These are phyloP conservation scores for Pollenia griseotomentosa DNA, from an alignment of 2,888 invertebrate species.

Conservation along the genomic window DNA sequence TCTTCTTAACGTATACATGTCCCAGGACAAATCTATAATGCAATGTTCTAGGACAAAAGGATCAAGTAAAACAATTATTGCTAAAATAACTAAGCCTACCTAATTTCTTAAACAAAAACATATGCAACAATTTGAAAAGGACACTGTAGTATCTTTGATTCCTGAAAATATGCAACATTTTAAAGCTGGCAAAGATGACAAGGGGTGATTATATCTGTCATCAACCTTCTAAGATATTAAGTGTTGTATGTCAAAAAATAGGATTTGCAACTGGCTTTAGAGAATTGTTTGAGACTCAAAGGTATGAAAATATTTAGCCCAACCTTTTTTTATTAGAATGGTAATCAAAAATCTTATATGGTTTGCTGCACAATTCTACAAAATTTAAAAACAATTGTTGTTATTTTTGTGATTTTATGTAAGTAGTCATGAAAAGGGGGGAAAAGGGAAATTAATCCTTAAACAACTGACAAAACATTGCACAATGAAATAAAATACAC, in stretches of 20 bases:
- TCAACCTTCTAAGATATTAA: constrained; percentile 54
- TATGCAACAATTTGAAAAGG: background rate
- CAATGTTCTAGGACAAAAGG: background rate
- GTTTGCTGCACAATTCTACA: background rate
- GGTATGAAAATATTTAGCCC: background rate
- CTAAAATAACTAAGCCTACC: constrained; percentile 45
- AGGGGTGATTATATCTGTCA: constrained; percentile 66
- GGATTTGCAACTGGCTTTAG: constrained; percentile 49
- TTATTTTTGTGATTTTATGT: constrained; percentile 52
- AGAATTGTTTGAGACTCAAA: constrained; percentile 20
- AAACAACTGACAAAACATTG: constrained; percentile 68
- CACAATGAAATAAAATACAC: constrained; percentile 44
- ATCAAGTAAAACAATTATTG: constrained; percentile 14
- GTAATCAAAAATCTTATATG: constrained; percentile 49
- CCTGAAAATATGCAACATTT: background rate
- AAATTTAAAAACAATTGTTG: constrained; percentile 59
- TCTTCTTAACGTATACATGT: background rate
- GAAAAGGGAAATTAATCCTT: constrained; percentile 23
- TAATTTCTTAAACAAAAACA: constrained; percentile 37
- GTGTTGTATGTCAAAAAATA: constrained; percentile 49
- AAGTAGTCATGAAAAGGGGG: background rate
- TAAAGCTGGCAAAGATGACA: constrained; percentile 51
- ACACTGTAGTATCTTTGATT: background rate
- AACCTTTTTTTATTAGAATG: constrained; percentile 20
- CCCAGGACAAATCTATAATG: background rate